Percentiles rank a stretch among this genome's conserved stretches.
Conservation (phyloP, 2,888 invertebrate genomes). For the Unio delphinus region DNA sequence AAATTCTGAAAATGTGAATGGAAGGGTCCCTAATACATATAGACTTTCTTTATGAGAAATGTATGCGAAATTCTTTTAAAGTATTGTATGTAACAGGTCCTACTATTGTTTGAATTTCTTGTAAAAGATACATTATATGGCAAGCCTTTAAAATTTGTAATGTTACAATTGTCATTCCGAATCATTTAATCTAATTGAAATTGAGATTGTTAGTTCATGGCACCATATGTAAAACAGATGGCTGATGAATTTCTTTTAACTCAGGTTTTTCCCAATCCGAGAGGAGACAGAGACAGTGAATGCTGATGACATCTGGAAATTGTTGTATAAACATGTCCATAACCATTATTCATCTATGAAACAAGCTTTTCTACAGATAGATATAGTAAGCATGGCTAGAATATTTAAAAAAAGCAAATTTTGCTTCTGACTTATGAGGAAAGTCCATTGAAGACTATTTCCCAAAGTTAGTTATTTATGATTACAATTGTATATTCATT, state of each 20-base stretch:
- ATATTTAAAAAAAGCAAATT: not conserved
- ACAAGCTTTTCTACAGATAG: constrained; percentile 67
- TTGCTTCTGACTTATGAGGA: too few species aligned
- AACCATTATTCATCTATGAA: constrained; percentile 62
- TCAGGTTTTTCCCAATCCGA: constrained; percentile 62
- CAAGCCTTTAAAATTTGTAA: too few species aligned
- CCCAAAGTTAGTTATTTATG: not conserved
- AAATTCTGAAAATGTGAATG: too few species aligned
- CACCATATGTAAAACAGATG: not conserved
- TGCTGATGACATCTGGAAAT: constrained; percentile 58
- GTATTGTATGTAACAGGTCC: too few species aligned
- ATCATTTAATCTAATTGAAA: not conserved
- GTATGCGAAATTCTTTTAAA: too few species aligned
- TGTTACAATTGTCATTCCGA: too few species aligned
- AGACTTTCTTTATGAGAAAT: too few species aligned
- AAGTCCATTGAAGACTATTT: not conserved
- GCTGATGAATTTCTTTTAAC: constrained; percentile 1
- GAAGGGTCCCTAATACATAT: too few species aligned
- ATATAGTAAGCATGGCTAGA: constrained; percentile 55
- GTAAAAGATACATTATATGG: too few species aligned
- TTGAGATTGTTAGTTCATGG: not conserved
- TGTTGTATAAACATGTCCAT: constrained; percentile 64
- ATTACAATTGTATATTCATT: not conserved
- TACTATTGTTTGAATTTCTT: too few species aligned
- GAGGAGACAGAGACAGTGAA: constrained; percentile 53